phyloP scores from a whole-genome alignment of 2,888 invertebrate genomes.

The Athalia cordata region DNA sequence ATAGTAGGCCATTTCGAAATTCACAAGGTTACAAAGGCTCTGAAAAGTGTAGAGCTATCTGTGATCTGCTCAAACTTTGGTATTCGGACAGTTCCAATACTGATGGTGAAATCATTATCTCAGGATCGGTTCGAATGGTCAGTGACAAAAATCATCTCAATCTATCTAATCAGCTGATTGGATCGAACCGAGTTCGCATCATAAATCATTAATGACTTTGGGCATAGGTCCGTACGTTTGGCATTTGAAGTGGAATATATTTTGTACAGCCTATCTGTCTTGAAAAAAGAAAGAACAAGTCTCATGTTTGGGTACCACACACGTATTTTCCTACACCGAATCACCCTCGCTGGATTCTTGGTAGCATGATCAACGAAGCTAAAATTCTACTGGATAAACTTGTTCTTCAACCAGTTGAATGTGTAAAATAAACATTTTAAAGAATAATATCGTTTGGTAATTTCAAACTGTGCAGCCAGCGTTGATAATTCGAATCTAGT shows the following conservation, averaged over 20 bases:
- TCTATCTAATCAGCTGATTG: background rate
- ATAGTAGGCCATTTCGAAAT: constrained; percentile 48
- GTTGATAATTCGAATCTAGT: no score
- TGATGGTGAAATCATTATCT: constrained; percentile 73
- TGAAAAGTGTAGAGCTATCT: constrained; percentile 71
- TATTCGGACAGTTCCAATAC: constrained; percentile 69
- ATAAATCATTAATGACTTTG: constrained; percentile 18
- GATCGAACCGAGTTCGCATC: constrained; percentile 17
- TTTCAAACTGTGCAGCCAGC: background rate
- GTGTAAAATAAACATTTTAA: no score
- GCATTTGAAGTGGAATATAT: constrained; percentile 74
- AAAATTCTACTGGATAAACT: constrained; percentile 48
- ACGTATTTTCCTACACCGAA: constrained; percentile 57
- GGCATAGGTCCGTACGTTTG: constrained; percentile 75
- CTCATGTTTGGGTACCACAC: constrained; percentile 56
- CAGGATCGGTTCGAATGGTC: constrained; percentile 78
- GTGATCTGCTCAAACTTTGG: constrained; percentile 76
- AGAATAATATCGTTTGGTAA: no score
- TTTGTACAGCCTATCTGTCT: constrained; percentile 77
- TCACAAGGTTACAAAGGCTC: constrained; percentile 59
- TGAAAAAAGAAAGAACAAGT: constrained; percentile 51
- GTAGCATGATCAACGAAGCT: constrained; percentile 54
- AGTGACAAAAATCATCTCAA: constrained; percentile 46
- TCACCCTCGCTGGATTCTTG: constrained; percentile 49
- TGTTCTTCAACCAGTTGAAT: background rate